Conservation (phyloP, 2,888 invertebrate species). For the Heliconius charithonia region DNA sequence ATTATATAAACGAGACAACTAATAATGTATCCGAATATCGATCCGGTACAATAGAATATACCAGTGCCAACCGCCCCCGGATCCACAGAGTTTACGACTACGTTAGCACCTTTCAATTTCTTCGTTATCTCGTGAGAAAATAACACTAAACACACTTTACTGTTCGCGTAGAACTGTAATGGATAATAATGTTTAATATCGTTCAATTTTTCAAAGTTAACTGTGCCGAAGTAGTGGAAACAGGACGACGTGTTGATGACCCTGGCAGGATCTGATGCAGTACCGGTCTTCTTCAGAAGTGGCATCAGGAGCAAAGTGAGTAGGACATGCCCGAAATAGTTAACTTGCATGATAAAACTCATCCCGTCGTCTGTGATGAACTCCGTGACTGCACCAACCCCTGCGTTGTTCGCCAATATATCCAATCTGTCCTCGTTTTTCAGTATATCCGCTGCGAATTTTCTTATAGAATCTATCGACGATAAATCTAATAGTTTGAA, state of each 20-base stretch:
- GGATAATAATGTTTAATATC: slow-evolving; percentile 68
- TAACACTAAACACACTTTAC: slow-evolving; percentile 88
- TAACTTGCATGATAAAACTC: slow-evolving; percentile 94
- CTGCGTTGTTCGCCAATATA: slow-evolving; percentile 94
- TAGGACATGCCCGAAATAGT: slow-evolving; percentile 95
- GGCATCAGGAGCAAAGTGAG: slow-evolving; percentile 93
- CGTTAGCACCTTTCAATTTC: slow-evolving; percentile 83
- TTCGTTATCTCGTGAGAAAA: slow-evolving; percentile 87
- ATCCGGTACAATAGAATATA: slow-evolving; percentile 82
- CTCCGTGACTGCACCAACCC: slow-evolving; percentile 85
- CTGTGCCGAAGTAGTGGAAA: slow-evolving; percentile 85
- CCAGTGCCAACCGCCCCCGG: slow-evolving; percentile 91
- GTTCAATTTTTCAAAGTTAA: slow-evolving; percentile 87
- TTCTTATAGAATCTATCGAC: slow-evolving; percentile 88
- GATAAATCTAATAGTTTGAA: slow-evolving; percentile 89
- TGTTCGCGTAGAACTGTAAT: slow-evolving; percentile 77
- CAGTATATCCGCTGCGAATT: slow-evolving; percentile 90
- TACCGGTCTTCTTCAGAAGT: slow-evolving; percentile 84
- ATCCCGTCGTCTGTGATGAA: slow-evolving; percentile 88
- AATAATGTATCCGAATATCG: slow-evolving; percentile 76
- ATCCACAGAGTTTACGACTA: slow-evolving; percentile 90
- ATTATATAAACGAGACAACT: slow-evolving; percentile 67
- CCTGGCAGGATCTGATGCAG: slow-evolving; percentile 84
- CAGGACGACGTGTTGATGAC: slow-evolving; percentile 90
- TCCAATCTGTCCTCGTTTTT: slow-evolving; percentile 88